Evolutionary conservation across 2,888 invertebrate genomes (phyloP).

Genomic region (Andrena praecox): DNA sequence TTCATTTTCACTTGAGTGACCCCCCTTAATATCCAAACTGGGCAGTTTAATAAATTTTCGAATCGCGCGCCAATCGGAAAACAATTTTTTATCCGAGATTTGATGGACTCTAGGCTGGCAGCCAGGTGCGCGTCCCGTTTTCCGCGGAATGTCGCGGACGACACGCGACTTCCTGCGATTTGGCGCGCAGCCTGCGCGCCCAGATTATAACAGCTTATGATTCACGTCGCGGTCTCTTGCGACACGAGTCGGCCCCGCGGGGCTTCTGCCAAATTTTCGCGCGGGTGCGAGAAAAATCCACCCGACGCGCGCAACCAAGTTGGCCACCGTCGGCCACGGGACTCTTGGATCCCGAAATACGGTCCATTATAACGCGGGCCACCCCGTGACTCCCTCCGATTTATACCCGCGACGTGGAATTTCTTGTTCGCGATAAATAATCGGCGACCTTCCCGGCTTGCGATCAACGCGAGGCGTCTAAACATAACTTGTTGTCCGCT

Average conservation of each 20-base stretch:
- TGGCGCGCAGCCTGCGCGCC: conserved; percentile 17
- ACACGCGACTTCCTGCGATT: neutral
- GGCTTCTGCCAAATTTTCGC: conserved; percentile 50
- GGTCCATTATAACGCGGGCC: conserved; percentile 48
- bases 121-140: conserved; percentile 1
- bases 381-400: conserved; percentile 58
- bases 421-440: conserved; percentile 57
- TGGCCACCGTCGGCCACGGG: conserved; percentile 45
- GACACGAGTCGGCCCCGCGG: conserved; percentile 22
- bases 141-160: neutral
- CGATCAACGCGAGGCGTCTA: conserved; percentile 19
- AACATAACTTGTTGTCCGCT: conserved; percentile 23
- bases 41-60: too few relatives aligned
- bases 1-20: too few relatives aligned
- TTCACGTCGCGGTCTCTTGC: conserved; percentile 38
- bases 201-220: conserved; percentile 45
- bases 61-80: neutral
- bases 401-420: conserved; percentile 28
- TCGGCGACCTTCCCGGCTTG: conserved; percentile 43
- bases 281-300: conserved; percentile 48
- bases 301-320: conserved; percentile 19
- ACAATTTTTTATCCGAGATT: neutral
- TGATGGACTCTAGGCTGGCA: neutral
- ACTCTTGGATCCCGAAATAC: conserved; percentile 58
- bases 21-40: too few relatives aligned